Evolutionary conservation across 1,140 invertebrate species (phyloP), one percentile per base, ranked within the genome.

Genomic region (Heliothis subflexa): DNA sequence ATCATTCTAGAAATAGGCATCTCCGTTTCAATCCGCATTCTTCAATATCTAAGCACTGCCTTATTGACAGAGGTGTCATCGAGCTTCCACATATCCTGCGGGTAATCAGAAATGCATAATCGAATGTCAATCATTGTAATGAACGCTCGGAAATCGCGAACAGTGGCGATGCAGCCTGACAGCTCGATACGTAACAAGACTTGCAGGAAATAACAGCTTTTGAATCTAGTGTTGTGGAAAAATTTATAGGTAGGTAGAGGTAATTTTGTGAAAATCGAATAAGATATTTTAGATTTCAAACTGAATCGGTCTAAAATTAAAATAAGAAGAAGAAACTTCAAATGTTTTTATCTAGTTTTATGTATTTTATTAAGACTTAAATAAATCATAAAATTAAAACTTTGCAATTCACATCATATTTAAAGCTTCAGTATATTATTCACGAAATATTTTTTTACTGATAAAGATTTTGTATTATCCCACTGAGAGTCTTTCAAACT

Each of bases 121-220:
- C 68, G 68, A 71, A 71, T 71, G 68, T 71, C 68, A 71, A 55
- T 71, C 68, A 71, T 55, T 71, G 68, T 71, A 71, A 71, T 55
- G 52, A 71, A 71, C 66, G 68, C n/a, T 33, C 68, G 52, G 52
- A 33, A 71, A 40, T 49, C 14, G 50, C 25, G n/a, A 12, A 71
- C 28, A 54, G 25, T 71, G n/a, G 45, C 47, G 21, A 40, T 25
- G 25, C 55, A 59, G 55, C 47, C 4, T 50, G 49, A 70, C 66
- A 70, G 66, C 47, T 1, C 25, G 47, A 52, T 70, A 28, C 49
- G 33, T 28, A 70, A 52, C 47, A 52, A 21, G 0, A 12, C 18
- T 52, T 52, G 64, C 21, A 70, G 64, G 64, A 21, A 68, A 68
- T 68, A 45, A 64, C 11, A 12, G 28, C 33, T 64, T 45, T 64